Conservation (phyloP, 2,113 vertebrate species). For the Poeciliopsis turrubarensis region DNA sequence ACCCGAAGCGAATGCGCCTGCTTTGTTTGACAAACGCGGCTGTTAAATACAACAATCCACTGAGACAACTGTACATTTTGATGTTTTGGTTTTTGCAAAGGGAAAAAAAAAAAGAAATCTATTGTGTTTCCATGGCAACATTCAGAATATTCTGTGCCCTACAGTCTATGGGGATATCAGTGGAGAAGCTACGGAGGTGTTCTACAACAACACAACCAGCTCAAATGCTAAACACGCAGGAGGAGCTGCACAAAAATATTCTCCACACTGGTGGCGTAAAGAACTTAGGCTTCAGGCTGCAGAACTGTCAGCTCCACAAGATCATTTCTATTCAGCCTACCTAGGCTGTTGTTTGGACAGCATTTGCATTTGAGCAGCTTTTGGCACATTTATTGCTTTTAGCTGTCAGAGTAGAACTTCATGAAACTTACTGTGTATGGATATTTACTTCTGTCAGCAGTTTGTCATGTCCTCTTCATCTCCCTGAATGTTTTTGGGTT, state of each 20-base stretch:
- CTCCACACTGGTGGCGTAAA: not conserved
- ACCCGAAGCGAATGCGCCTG: not conserved
- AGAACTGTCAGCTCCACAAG: not conserved
- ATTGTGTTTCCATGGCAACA: constrained; percentile 56
- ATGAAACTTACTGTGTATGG: not conserved
- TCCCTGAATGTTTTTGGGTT: not conserved
- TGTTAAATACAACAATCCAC: constrained; percentile 18
- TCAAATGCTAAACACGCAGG: constrained; percentile 4
- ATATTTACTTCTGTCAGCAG: not conserved
- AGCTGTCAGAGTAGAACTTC: constrained; percentile 18
- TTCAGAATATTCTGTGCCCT: constrained; percentile 5
- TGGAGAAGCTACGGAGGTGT: not conserved
- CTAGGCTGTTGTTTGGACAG: too few relatives aligned
- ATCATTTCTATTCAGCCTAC: not conserved
- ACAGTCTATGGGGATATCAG: constrained; percentile 17
- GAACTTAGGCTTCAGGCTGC: not conserved
- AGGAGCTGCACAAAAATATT: not conserved
- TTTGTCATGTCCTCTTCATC: not conserved
- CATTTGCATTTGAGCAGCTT: too few relatives aligned
- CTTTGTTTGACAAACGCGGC: constrained; percentile 38
- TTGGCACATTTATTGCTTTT: too few relatives aligned
- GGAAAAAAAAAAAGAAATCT: not conserved
- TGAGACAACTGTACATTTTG: constrained; percentile 13
- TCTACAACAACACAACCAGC: constrained; percentile 18
- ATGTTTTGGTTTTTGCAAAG: not conserved